Conservation (phyloP, 1,140 invertebrate species). For the Charaxes varanes region DNA sequence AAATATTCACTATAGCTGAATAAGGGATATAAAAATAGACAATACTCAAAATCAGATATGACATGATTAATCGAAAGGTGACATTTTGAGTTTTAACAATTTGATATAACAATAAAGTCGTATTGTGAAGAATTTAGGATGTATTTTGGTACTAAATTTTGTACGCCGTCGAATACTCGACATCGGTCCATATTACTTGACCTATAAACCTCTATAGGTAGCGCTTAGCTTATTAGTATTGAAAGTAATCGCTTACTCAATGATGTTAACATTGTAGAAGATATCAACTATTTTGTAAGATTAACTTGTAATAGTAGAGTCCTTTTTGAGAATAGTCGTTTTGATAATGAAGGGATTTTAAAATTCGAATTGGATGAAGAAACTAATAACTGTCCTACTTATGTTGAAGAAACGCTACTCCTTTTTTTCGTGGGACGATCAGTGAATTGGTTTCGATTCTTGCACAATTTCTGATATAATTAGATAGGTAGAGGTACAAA, state of each 20-base stretch:
- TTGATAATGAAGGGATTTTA: slow-evolving; percentile 28
- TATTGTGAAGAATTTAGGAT: slow-evolving; percentile 34
- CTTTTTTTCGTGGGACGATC: slow-evolving; percentile 7
- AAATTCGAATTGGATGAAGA: slow-evolving; percentile 11
- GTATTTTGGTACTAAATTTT: slow-evolving; percentile 68
- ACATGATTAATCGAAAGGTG: background rate
- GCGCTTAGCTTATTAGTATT: slow-evolving; percentile 55
- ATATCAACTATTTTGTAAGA: slow-evolving; percentile 54
- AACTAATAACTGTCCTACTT: slow-evolving; percentile 9
- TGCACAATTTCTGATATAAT: slow-evolving; percentile 65
- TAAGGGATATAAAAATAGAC: background rate
- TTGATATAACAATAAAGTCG: slow-evolving; percentile 10
- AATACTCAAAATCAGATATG: slow-evolving; percentile 1
- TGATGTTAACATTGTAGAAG: slow-evolving; percentile 44
- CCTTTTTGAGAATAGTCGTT: slow-evolving; percentile 33
- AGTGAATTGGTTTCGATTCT: slow-evolving; percentile 34
- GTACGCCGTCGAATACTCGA: slow-evolving; percentile 54
- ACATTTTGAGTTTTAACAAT: slow-evolving; percentile 3
- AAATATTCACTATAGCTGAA: background rate
- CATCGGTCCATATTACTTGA: slow-evolving; percentile 52
- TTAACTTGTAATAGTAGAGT: slow-evolving; percentile 40
- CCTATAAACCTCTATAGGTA: slow-evolving; percentile 44
- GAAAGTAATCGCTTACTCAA: slow-evolving; percentile 43
- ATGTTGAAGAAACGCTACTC: background rate
- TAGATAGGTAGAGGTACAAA: slow-evolving; percentile 61